Percentiles rank a stretch among this genome's conserved stretches.
Conservation (phyloP, 2,888 invertebrate species). For the Exocentrus adspersus region DNA sequence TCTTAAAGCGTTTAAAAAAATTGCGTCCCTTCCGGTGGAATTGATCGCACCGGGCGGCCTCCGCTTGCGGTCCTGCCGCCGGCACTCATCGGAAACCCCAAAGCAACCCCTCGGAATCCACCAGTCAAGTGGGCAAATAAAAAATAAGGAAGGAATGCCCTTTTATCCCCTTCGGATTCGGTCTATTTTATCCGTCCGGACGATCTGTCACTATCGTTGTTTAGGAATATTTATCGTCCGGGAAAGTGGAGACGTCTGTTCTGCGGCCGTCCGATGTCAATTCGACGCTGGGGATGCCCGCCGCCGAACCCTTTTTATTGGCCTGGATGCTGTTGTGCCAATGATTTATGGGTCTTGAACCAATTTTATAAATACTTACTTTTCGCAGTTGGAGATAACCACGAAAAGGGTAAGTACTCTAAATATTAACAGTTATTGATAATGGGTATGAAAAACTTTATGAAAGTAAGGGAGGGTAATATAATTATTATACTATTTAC, state of each 20-base stretch:
- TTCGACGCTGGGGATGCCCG: conserved; percentile 25
- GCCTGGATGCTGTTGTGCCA: not conserved
- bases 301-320: conserved; percentile 28
- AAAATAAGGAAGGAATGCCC: conserved; percentile 55
- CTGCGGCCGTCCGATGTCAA: conserved; percentile 39
- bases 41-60: not conserved
- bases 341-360: conserved; percentile 26
- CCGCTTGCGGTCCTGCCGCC: conserved; percentile 23
- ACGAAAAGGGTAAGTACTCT: too few relatives aligned
- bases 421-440: too few relatives aligned
- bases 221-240: conserved; percentile 53
- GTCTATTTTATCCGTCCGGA: conserved; percentile 56
- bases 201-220: conserved; percentile 59
- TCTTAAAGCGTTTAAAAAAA: too few relatives aligned
- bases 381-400: too few relatives aligned
- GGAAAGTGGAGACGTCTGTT: conserved; percentile 47
- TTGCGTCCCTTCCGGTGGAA: too few relatives aligned
- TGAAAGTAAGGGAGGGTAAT: not conserved
- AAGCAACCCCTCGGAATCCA: conserved; percentile 55
- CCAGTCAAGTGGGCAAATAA: conserved; percentile 58
- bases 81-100: conserved; percentile 43
- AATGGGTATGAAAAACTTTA: too few relatives aligned
- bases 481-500: not conserved
- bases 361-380: too few relatives aligned
- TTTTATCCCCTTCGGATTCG: conserved; percentile 56